These are phyloP conservation scores for Corythoichthys intestinalis DNA, from an alignment of 2,113 vertebrate species.

Conservation along the genomic window DNA sequence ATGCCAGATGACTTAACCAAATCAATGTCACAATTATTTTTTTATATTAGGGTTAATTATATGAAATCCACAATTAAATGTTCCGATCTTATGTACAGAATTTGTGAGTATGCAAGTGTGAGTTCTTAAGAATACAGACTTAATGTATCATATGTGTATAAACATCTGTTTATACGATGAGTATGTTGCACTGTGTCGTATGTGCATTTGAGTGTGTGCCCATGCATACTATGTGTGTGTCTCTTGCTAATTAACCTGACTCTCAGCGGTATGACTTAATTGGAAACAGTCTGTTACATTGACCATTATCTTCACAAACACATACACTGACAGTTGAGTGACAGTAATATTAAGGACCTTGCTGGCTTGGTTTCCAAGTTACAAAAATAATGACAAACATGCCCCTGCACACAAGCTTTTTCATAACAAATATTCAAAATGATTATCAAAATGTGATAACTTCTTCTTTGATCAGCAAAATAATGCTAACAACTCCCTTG, in stretches of 20 bases:
- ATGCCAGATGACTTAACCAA: not conserved
- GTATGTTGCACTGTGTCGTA: not conserved
- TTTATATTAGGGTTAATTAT: no score
- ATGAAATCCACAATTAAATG: no score
- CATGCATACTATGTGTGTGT: slow-evolving; percentile 15
- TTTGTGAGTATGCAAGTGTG: no score
- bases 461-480: not conserved
- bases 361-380: not conserved
- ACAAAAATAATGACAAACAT: not conserved
- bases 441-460: not conserved
- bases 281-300: slow-evolving; percentile 37
- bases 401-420: not conserved
- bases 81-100: no score
- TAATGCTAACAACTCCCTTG: not conserved
- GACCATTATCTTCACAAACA: not conserved
- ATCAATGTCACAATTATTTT: not conserved
- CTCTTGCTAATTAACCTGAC: slow-evolving; percentile 63
- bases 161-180: not conserved
- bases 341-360: not conserved
- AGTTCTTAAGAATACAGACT: not conserved
- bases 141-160: not conserved
- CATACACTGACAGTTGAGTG: not conserved
- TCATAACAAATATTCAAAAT: not conserved
- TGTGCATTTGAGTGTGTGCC: not conserved
- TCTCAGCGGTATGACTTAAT: slow-evolving; percentile 62